Base-by-base conservation (phyloP, 2,797 vertebrate species). In the Sebastes aleutianus region DNA sequence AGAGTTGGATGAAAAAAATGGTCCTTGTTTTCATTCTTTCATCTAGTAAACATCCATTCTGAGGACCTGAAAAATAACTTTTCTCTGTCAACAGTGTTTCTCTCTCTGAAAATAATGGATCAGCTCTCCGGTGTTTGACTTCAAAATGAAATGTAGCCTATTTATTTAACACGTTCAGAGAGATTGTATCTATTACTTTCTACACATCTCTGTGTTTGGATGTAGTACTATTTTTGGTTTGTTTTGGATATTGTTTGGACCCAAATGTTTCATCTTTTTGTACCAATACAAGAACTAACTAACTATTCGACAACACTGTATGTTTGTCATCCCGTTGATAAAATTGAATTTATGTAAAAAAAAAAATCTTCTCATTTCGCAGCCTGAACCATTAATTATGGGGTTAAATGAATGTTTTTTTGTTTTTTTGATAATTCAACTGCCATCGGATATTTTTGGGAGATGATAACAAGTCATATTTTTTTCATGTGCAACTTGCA, bases 21-120 rank as follows among this genome's bases (percentile, higher is more conserved):
- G 14, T 70, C 68, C 14, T 76, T 80, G 85, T 92, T 91, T 91
- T 91, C 80, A 84, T 91, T 89, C 58, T 86, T 85, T 71, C 64
- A 22, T 32, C 75, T 80, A 65, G 88, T 89, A 91, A 94, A 94
- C 89, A 91, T 80, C 67, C 65, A 61, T 71, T 66, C 61, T 18
- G 67, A 16, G n/a, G 39, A 72, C 3, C 18, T 39, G 26, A 29
- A 68, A 34, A 73, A 50, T 20, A 26, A 62, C 8, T 27, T 26
- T 77, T 64, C 2, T 20, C 50, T 57, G 11, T 67, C 26, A 26
- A 2, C 9, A 1, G 4, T 29, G 39, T 69, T 22, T 57, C 18
- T 29, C 14, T 24, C 18, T 67, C 11, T 22, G 47, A 53, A 0
- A 18, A 53, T 53, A 20, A 53, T n/a, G 18, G 7, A 39, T 27